Evolutionary conservation across 2,113 vertebrate species (phyloP), one percentile per base, ranked within the genome.

Genomic region (Montifringilla adamsi): DNA sequence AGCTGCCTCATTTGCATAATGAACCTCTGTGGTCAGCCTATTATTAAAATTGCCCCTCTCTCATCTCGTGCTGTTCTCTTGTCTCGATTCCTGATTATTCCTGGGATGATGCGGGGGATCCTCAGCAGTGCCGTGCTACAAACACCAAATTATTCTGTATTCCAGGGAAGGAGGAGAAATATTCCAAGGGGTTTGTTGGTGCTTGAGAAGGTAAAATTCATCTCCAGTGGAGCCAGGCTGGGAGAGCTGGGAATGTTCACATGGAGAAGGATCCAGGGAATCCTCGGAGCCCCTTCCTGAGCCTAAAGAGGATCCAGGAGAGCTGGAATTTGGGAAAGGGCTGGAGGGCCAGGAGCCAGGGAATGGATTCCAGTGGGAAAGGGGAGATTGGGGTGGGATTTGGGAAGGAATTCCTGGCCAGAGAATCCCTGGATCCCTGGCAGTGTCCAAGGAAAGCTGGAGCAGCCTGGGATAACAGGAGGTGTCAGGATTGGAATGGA

Each of bases 391-490:
- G 47, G 21, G 11, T 26, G 49, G 49, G 49, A 50, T 15, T 50
- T 50, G 79, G 43, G 28, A 14, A 69, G 53, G 35, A 7, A 69
- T 59, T 82, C 17, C 19, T 1, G 4, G 2, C 58, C 37, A 52
- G 67, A 20, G 31, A 20, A 52, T 26, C 28, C 43, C 31, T n/a
- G 47, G 30, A 79, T 55, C 77, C 64, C 9, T 66, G 62, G 3
- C 0, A 16, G 2, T 21, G 30, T 41, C 30, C 75, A 8, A 33
- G 37, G 59, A 12, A 9, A 21, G 23, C 1, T 31, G 27, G 56
- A 60, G 7, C 21, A 6, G 0, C 13, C 21, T 26, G 35, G 46
- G 58, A 39, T 33, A 0, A 2, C 5, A 16, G 44, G 5, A 23
- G 3, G 15, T 24, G 37, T 31, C 0, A 0, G 12, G 52, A 5